Percentiles rank a stretch among this genome's conserved stretches.
phyloP scores from a whole-genome alignment of 1,140 invertebrate genomes.

The Temnothorax longispinosus region DNA sequence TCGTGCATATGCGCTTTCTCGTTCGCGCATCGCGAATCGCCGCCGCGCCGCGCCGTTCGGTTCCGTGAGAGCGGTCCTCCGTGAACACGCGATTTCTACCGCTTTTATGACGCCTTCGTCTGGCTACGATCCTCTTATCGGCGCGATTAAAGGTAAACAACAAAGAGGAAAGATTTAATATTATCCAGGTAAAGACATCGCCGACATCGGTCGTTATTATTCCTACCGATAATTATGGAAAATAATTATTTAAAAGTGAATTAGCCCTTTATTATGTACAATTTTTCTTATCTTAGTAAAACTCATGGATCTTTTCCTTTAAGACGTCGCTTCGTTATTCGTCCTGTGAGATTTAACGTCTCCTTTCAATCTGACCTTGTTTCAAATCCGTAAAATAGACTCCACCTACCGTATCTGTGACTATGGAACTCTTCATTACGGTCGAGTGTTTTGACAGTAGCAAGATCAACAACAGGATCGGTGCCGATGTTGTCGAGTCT shows the following conservation, averaged over 20 bases:
- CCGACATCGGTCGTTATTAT: background rate
- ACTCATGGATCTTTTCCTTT: background rate
- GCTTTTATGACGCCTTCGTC: slow-evolving; percentile 67
- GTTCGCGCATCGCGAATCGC: slow-evolving; percentile 21
- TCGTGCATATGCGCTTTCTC: slow-evolving; percentile 35
- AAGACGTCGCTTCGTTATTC: background rate
- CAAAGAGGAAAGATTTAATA: slow-evolving; percentile 4
- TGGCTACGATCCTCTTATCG: slow-evolving; percentile 61
- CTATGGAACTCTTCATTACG: background rate
- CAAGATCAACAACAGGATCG: background rate
- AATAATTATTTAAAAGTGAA: background rate
- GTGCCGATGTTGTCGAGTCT: background rate
- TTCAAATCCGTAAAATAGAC: background rate
- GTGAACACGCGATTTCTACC: slow-evolving; percentile 75
- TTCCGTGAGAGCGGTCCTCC: slow-evolving; percentile 36
- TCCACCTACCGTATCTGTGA: no score
- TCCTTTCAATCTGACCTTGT: background rate
- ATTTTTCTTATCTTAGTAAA: background rate
- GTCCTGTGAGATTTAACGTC: background rate
- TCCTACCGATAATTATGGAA: background rate
- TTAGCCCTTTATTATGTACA: background rate
- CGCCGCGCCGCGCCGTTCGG: background rate
- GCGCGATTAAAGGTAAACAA: slow-evolving; percentile 1
- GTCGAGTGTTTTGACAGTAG: background rate
- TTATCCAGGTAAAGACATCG: background rate